phyloP scores from a whole-genome alignment of 1,140 invertebrate genomes.

The Scaptomyza pallida region DNA sequence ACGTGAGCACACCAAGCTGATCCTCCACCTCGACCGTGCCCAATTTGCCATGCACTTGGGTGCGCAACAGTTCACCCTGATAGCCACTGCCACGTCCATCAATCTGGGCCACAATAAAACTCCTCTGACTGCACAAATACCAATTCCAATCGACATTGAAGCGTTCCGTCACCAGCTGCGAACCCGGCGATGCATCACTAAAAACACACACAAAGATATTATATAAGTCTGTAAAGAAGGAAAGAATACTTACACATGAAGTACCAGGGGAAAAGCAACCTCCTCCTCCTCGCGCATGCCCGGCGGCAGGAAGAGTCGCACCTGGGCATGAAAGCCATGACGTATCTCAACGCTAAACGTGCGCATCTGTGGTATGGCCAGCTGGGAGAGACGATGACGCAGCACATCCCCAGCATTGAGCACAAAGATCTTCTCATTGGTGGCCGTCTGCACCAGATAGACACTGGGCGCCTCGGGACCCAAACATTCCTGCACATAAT shows the following conservation, averaged over 20 bases:
- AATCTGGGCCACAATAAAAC: slow-evolving; percentile 91
- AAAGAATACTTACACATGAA: slow-evolving; percentile 89
- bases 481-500: slow-evolving; percentile 88
- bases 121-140: slow-evolving; percentile 90
- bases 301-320: slow-evolving; percentile 89
- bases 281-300: slow-evolving; percentile 92
- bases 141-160: slow-evolving; percentile 91
- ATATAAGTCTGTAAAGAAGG: too few species aligned
- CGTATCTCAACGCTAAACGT: slow-evolving; percentile 86
- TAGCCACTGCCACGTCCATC: slow-evolving; percentile 91
- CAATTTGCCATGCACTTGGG: slow-evolving; percentile 89
- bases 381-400: slow-evolving; percentile 84
- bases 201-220: background rate
- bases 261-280: slow-evolving; percentile 91
- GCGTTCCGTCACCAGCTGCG: slow-evolving; percentile 90
- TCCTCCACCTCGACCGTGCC: slow-evolving; percentile 91
- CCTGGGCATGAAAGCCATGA: slow-evolving; percentile 85
- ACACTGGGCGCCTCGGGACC: slow-evolving; percentile 89
- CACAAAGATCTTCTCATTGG: slow-evolving; percentile 85
- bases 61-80: slow-evolving; percentile 90
- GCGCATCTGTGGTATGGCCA: slow-evolving; percentile 86
- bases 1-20: slow-evolving; percentile 92
- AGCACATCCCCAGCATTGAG: slow-evolving; percentile 86
- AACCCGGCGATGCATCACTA: slow-evolving; percentile 90
- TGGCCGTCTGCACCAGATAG: slow-evolving; percentile 86